phyloP scores from a whole-genome alignment of 1,140 invertebrate genomes.

The Nautilus pompilius region DNA sequence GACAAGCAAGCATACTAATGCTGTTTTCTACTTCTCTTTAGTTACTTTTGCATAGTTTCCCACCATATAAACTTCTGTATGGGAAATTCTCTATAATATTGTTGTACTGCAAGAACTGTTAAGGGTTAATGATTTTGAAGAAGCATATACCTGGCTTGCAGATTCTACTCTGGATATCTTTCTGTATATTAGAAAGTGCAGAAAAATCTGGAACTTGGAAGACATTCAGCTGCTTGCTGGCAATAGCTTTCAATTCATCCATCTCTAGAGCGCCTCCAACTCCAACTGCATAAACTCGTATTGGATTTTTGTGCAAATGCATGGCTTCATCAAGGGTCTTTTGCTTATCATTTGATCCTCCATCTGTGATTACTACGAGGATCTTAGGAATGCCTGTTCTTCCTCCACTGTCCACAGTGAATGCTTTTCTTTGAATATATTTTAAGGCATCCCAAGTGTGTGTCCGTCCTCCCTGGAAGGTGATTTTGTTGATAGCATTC shows the following conservation, averaged over 20 bases:
- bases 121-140: too few species aligned
- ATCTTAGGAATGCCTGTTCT: conserved; percentile 3
- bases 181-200: conserved; percentile 28
- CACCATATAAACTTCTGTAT: too few species aligned
- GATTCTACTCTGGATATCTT: conserved; percentile 27
- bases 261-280: conserved; percentile 26
- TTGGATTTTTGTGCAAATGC: conserved; percentile 14
- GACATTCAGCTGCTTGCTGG: conserved; percentile 20
- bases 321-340: background rate
- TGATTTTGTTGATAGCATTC: conserved; percentile 17
- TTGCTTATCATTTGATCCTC: background rate
- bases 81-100: too few species aligned
- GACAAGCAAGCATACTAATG: too few species aligned
- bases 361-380: conserved; percentile 12
- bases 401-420: conserved; percentile 2
- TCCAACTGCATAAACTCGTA: conserved; percentile 35
- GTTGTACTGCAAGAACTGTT: too few species aligned
- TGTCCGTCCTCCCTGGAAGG: conserved; percentile 14
- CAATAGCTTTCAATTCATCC: conserved; percentile 27
- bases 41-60: too few species aligned
- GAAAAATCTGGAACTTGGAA: conserved; percentile 30
- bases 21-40: too few species aligned
- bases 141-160: conserved; percentile 15
- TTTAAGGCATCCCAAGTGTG: conserved; percentile 5
- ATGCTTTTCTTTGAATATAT: background rate